phyloP scores from a whole-genome alignment of 2,113 vertebrate genomes.

The Galeopterus variegatus region DNA sequence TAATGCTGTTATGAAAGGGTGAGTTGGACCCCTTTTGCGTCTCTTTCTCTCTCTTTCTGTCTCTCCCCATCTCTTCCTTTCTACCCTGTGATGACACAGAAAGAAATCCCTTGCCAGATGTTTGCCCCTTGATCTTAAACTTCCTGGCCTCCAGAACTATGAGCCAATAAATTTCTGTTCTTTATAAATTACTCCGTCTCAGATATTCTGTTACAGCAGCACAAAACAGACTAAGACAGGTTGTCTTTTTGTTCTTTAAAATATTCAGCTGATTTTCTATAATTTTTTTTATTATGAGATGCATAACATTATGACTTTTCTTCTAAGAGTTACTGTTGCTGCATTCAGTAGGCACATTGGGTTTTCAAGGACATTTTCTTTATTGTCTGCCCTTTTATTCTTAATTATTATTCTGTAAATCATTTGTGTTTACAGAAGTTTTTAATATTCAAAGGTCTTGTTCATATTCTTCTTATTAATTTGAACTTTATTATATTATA shows the following conservation, averaged over 20 bases:
- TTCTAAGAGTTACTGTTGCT: conserved; percentile 55
- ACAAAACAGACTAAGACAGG: background rate
- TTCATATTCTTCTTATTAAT: conserved; percentile 33
- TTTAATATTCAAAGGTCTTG: background rate
- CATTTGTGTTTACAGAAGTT: background rate
- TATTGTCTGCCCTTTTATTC: conserved; percentile 12
- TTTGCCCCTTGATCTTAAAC: background rate
- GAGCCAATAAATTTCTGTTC: background rate
- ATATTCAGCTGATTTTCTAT: conserved; percentile 41
- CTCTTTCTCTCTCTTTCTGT: background rate
- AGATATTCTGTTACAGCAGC: background rate
- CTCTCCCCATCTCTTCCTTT: background rate
- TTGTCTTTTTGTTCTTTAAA: conserved; percentile 51
- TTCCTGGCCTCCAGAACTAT: background rate
- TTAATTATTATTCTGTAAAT: conserved; percentile 50
- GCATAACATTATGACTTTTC: background rate
- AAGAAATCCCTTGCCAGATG: background rate
- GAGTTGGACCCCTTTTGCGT: background rate
- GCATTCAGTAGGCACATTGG: background rate
- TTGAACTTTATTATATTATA: background rate
- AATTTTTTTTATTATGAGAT: conserved; percentile 44
- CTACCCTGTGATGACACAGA: background rate
- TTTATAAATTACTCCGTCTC: background rate
- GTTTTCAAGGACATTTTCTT: conserved; percentile 51
- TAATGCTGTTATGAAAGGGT: background rate